Conservation (phyloP, 1,140 invertebrate species). For the Psix sp. region DNA sequence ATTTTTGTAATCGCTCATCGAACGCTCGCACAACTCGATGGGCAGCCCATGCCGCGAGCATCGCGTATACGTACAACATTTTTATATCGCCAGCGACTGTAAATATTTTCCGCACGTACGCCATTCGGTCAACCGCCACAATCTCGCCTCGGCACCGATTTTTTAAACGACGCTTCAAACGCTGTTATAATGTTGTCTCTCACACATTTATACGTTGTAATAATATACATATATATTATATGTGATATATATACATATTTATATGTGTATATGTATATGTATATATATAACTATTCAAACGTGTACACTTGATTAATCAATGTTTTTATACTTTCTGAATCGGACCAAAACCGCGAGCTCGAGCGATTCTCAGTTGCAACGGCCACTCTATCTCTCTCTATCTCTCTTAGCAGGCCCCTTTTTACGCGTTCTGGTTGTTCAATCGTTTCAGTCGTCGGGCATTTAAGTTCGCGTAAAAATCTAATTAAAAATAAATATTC, state of each 20-base stretch:
- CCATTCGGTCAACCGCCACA: constrained; percentile 30
- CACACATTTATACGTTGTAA: constrained; percentile 53
- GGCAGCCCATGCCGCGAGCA: constrained; percentile 25
- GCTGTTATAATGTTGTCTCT: constrained; percentile 45
- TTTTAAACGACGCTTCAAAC: constrained; percentile 35
- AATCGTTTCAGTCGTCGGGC: constrained; percentile 15
- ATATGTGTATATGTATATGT: too few species aligned
- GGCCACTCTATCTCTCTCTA: too few species aligned
- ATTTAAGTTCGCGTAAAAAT: constrained; percentile 28
- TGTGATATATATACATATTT: too few species aligned
- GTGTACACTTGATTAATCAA: constrained; percentile 44
- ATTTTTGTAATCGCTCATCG: constrained; percentile 45
- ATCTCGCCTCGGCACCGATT: constrained; percentile 41
- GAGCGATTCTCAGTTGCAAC: too few species aligned
- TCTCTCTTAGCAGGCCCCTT: too few species aligned
- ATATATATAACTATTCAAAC: constrained; percentile 43
- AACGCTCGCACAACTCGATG: constrained; percentile 38
- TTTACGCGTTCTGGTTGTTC: constrained; percentile 21
- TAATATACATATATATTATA: too few species aligned
- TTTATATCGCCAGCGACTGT: constrained; percentile 54
- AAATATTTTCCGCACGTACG: constrained; percentile 42
- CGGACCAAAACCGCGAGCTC: background rate
- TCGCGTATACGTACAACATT: constrained; percentile 41
- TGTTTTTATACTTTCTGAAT: constrained; percentile 46
- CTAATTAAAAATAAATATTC: constrained; percentile 34